Base-by-base conservation (phyloP, 1,140 invertebrate species). In the Saxidomus purpurata region DNA sequence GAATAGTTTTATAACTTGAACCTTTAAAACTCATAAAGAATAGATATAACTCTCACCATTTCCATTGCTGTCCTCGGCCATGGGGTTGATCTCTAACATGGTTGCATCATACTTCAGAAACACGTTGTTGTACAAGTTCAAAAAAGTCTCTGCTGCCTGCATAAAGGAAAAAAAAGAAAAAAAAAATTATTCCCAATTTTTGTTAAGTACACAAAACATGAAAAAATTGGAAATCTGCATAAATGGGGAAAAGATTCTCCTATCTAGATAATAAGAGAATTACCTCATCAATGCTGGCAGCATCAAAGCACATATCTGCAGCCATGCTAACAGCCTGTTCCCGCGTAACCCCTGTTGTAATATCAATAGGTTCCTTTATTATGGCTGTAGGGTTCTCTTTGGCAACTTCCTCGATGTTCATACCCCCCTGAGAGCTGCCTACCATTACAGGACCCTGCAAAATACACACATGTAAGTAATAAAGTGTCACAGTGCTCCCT, bases 361-460 rank as follows among this genome's bases (percentile, higher is more conserved):
- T 99, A 95, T 99, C 98, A 90, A 99, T 97, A 0, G 98, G 98
- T 25, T 96, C 95, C 93, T 97, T 96, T 55, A 96, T 92, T n/a
- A 99, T 97, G 87, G 98, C 96, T 90, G 99, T 97, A 0, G 99
- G 99, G 25, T 97, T 98, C 94, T 98, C 97, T 94, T 98, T 97
- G 17, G 99, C 99, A 0, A 99, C 98, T 77, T 98, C 97, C 96
- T 99, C 99, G 93, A 99, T 99, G 95, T 99, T 99, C 96, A 99
- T 97, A 43, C 94, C 93, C 49, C 94, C 93, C 47, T 95, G 93
- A 22, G 93, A 91, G 90, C 95, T 96, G 17, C 94, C 94, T 13
- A 96, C 93, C 85, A 96, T 87, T 8, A 96, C 95, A 22, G 95
- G 95, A 31, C 95, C 96, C 94, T 95, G 87, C 15, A 40, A 49